These are phyloP conservation scores for Spialia ferax DNA, from an alignment of 2,888 invertebrate species.

Conservation along the genomic window DNA sequence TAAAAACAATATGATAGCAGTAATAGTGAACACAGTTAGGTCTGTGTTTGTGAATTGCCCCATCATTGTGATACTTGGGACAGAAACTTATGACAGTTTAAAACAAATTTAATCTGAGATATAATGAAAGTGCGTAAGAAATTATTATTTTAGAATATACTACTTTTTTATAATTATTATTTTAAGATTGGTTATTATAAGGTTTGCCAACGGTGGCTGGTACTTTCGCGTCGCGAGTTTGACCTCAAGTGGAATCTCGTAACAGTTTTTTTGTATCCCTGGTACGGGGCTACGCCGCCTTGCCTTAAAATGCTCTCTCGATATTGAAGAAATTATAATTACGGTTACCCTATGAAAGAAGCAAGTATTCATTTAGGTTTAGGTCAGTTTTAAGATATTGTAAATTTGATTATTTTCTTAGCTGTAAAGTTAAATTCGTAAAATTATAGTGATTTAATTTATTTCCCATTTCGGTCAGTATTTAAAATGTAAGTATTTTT, in stretches of 20 bases:
- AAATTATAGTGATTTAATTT: constrained; percentile 80
- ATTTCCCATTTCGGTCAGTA: constrained; percentile 86
- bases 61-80: constrained; percentile 47
- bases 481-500: constrained; percentile 80
- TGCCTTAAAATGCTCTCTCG: constrained; percentile 85
- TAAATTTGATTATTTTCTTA: constrained; percentile 78
- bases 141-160: constrained; percentile 31
- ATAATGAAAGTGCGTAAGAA: constrained; percentile 18
- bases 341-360: constrained; percentile 84
- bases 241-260: constrained; percentile 19
- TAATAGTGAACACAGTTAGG: background rate
- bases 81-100: constrained; percentile 7
- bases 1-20: constrained; percentile 13
- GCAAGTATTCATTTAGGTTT: constrained; percentile 83
- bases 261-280: constrained; percentile 2
- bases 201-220: constrained; percentile 16
- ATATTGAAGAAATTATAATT: constrained; percentile 79
- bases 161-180: constrained; percentile 21
- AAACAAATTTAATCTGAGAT: constrained; percentile 23
- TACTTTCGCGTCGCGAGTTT: constrained; percentile 9
- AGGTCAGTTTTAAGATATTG: constrained; percentile 70
- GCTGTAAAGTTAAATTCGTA: constrained; percentile 63
- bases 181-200: constrained; percentile 18
- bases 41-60: constrained; percentile 28
- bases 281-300: constrained; percentile 58